Conservation (phyloP, 2,888 invertebrate species). For the Cotesia congregata region DNA sequence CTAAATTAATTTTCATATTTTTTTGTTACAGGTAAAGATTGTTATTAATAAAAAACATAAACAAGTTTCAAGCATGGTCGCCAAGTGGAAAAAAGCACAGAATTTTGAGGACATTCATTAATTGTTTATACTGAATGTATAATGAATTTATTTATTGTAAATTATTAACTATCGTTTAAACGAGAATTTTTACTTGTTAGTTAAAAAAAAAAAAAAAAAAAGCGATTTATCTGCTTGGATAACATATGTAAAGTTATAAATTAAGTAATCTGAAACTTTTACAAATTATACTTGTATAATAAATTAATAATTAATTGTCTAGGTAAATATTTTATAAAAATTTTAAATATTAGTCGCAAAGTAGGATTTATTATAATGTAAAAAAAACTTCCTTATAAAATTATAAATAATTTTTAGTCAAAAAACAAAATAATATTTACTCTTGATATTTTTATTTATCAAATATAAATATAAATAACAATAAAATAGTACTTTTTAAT, state of each 20-base stretch:
- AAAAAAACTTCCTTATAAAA: background rate
- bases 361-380: background rate
- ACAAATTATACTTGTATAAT: background rate
- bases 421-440: background rate
- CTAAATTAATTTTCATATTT: no score
- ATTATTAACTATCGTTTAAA: background rate
- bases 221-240: background rate
- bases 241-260: background rate
- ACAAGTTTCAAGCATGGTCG: conserved; percentile 78
- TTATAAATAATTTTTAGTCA: background rate
- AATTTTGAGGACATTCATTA: conserved; percentile 58
- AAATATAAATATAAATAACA: background rate
- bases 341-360: background rate
- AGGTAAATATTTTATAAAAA: background rate
- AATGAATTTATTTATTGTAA: background rate
- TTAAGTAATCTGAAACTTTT: background rate
- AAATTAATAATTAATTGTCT: background rate
- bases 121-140: background rate
- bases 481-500: background rate
- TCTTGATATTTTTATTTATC: background rate
- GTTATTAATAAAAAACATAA: conserved; percentile 79
- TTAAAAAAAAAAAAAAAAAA: background rate
- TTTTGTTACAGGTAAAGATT: conserved; percentile 72
- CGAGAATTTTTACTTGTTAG: background rate
- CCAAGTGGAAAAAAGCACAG: conserved; percentile 82